Evolutionary conservation across 2,797 vertebrate species (phyloP), one percentile per base, ranked within the genome.

Genomic region (Anabacerthia variegaticeps): DNA sequence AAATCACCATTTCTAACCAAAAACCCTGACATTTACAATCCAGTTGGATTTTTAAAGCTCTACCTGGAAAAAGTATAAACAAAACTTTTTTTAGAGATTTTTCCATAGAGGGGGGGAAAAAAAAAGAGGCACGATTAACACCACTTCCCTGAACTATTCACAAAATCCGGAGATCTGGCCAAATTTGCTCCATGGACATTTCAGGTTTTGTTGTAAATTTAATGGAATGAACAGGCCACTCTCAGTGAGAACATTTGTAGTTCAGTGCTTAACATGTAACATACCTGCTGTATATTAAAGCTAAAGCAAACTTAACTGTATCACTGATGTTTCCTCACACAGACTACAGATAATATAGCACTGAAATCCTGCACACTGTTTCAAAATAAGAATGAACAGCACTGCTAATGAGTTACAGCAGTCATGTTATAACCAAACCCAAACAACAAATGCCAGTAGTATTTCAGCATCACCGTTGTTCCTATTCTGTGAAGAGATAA

Each of bases 81-180:
- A 62, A 58, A 91, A 84, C 19, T 66, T 91, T 58, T 94, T 93
- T 24, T 49, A 80, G 93, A 85, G 41, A 74, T 74, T 89, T 85
- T 69, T 73, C 51, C 19, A 28, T 67, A 9, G 43, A 39, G 16
- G 43, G 41, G 19, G 73, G 9, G 86, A 72, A 46, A 69, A 43
- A 43, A 22, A 43, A 19, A 77, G 75, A 78, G 39, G 36, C 61
- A 89, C 55, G 43, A 94, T 17, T 65, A 93, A 83, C 65, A 95
- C 89, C 23, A 61, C 92, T 72, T 95, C 55, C 56, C 75, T 95
- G 41, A 96, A 86, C 48, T 69, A 55, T 63, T 76, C 80, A 79
- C 41, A 89, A 88, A 88, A 91, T 26, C 5, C 56, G 43, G 28
- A 82, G 85, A 74, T 43, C 76, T 58, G 66, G 65, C 69, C 34